Evolutionary conservation across 2,797 vertebrate species (phyloP).

Genomic region (Champsocephalus esox): DNA sequence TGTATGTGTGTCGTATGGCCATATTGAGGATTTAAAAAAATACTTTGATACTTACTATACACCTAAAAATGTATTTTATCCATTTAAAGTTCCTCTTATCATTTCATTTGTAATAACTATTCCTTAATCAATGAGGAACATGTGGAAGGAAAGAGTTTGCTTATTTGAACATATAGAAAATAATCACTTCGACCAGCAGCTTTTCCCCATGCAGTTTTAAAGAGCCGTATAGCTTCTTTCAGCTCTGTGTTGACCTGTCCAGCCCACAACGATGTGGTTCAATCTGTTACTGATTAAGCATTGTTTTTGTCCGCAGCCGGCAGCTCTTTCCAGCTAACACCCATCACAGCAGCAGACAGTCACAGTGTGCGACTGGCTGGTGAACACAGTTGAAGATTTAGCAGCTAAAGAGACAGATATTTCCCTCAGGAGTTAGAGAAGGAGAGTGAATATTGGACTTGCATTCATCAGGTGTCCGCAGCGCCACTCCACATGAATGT

Average conservation of each 20-base stretch:
- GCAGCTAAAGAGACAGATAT: background rate
- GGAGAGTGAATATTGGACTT: background rate
- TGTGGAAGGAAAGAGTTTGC: no score
- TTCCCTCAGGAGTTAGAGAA: conserved; percentile 13
- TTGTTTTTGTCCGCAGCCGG: background rate
- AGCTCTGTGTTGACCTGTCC: background rate
- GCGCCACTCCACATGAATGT: background rate
- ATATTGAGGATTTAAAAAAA: background rate
- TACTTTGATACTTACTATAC: background rate
- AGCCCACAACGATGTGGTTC: background rate
- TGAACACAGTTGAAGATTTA: conserved; percentile 2
- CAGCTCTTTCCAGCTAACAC: conserved; percentile 1
- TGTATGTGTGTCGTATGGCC: background rate
- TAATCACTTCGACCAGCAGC: background rate
- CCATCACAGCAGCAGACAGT: background rate
- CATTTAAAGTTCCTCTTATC: background rate
- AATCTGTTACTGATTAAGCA: background rate
- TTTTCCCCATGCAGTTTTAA: background rate
- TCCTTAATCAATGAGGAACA: background rate
- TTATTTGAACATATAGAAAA: background rate
- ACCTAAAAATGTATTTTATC: no score
- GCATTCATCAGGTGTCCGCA: background rate
- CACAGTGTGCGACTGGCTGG: background rate
- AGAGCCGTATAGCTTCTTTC: background rate
- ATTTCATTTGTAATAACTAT: no score